A percentile compares a stretch with the other conserved stretches of the same genome.
These are phyloP conservation scores for Ameiurus melas DNA, from an alignment of 2,113 vertebrate species.

Conservation along the genomic window DNA sequence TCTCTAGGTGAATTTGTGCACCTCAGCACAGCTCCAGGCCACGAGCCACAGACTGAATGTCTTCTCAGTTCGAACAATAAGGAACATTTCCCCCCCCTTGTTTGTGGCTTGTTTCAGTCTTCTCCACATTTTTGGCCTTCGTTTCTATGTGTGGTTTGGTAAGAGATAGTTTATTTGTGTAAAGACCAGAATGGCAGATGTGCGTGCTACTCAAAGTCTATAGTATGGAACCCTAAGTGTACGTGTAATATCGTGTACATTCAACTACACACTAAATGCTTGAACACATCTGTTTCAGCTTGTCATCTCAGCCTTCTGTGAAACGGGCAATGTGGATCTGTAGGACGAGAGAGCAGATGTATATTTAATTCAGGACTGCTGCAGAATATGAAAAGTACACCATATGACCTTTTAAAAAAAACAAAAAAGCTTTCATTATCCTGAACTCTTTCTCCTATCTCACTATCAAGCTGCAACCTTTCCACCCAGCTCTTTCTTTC, in stretches of 20 bases:
- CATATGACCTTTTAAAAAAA: constrained; percentile 59
- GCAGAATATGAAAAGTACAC: constrained; percentile 49
- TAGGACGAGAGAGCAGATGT: not conserved
- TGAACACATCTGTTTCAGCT: constrained; percentile 27
- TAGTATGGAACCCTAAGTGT: not conserved
- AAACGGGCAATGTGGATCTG: not conserved
- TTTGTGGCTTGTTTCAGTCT: constrained; percentile 22
- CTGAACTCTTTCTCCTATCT: constrained; percentile 32
- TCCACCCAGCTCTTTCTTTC: constrained; percentile 47
- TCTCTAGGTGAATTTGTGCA: constrained; percentile 35
- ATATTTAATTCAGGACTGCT: constrained; percentile 32
- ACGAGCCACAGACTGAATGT: constrained; percentile 26
- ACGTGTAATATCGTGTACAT: not conserved
- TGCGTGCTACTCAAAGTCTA: not conserved
- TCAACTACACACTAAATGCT: not conserved
- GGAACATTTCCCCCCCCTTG: not conserved
- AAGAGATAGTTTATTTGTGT: constrained; percentile 26
- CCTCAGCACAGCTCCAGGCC: constrained; percentile 33
- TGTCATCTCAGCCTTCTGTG: constrained; percentile 11
- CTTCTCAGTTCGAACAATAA: constrained; percentile 34
- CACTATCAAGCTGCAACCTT: constrained; percentile 46
- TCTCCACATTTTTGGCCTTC: constrained; percentile 35
- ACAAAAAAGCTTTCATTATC: not conserved
- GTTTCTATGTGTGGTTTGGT: constrained; percentile 30
- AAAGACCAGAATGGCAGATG: constrained; percentile 3